Conservation (phyloP, 2,113 vertebrate species). For the Myocastor coypus region DNA sequence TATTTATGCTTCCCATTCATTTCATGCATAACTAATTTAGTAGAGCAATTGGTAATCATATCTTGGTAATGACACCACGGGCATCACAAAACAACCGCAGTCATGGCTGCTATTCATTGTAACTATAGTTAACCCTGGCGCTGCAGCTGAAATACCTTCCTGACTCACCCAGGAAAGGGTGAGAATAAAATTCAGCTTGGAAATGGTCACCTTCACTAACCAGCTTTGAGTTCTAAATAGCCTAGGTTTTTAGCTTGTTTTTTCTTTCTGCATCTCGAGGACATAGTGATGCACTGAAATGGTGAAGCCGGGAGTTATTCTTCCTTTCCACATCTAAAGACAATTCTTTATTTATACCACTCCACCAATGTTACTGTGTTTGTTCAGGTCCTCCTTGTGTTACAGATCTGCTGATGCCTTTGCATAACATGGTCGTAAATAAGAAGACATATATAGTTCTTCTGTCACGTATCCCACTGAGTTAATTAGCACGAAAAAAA, state of each 20-base stretch:
- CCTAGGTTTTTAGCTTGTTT: background rate
- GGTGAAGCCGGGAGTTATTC: background rate
- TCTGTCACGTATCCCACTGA: background rate
- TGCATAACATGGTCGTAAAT: background rate
- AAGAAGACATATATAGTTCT: background rate
- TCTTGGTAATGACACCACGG: constrained; percentile 81
- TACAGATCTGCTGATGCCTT: background rate
- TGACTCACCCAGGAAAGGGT: constrained; percentile 30
- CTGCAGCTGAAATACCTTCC: constrained; percentile 34
- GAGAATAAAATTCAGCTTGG: constrained; percentile 43
- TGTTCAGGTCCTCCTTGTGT: background rate
- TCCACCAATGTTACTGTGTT: background rate
- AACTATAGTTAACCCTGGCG: constrained; percentile 68
- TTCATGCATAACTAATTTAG: constrained; percentile 86
- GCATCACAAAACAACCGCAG: constrained; percentile 81
- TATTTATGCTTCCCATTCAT: constrained; percentile 83
- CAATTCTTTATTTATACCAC: background rate
- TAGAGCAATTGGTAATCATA: constrained; percentile 81
- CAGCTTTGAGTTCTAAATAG: constrained; percentile 25
- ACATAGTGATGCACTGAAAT: background rate
- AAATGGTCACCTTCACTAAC: constrained; percentile 70
- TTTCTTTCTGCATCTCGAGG: background rate
- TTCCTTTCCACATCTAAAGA: background rate
- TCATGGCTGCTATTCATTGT: constrained; percentile 78
- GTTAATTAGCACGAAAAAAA: background rate